Evolutionary conservation across 2,888 invertebrate genomes (phyloP), one percentile per base, ranked within the genome.

Genomic region (Dilophus febrilis): DNA sequence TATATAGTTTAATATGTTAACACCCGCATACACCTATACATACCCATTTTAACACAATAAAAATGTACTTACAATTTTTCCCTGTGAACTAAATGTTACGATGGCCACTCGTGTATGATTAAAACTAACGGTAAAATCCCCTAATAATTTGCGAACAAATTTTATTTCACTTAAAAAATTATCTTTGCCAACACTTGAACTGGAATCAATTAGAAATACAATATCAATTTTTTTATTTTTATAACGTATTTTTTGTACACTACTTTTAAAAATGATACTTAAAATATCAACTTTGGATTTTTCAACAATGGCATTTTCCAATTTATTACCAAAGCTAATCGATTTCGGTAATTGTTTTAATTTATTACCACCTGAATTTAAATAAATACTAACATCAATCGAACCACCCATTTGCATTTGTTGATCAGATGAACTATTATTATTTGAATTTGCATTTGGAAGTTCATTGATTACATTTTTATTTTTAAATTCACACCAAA

Each of bases 81-180:
- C 64, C 42, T 65, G 64, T 2, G 75, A 74, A 46, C 75, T 72
- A 53, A 74, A 79, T 10, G 75, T 74, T 18, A 78, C 66, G 31
- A 79, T 59, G 8, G 76, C 70, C 17, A 78, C 70, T 44, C 76
- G 62, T 0, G 77, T 73, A 30, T 72, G 67, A 49, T 71, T 66
- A 35, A 64, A 65, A 47, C 74, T 73, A 16, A 78, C 74, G 1
- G 71, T 71, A 46, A 78, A 73, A 51, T 74, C 73, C 26, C 75
- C 71, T 32, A 79, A 53, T 6, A 78, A 56, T 53, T 72, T 77
- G 51, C 70, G 68, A 31, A 77, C 75, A 53, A 78, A 77, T 51
- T 70, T 72, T 37, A 78, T 55, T 53, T 78, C 78, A 52, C 72
- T 74, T 44, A 62, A 60, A 53, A 78, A 79, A 56, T 79, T 76